Evolutionary conservation across 1,140 invertebrate genomes (phyloP).

Genomic region (Sesamia nonagrioides): DNA sequence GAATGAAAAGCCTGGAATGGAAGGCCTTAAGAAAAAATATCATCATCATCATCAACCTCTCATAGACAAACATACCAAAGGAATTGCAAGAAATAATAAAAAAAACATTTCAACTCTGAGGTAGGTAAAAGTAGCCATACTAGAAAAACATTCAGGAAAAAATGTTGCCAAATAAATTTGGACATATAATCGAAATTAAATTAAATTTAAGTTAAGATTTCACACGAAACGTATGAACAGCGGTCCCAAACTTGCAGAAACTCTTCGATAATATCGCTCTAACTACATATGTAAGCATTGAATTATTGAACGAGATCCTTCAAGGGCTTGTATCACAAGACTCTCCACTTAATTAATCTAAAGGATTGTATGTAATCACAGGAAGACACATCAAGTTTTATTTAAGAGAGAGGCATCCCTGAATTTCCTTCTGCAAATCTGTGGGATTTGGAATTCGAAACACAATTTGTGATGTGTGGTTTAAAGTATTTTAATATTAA

Average conservation of each 20-base stretch:
- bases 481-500: conserved; percentile 24
- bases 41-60: no score
- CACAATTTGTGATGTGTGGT: conserved; percentile 9
- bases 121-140: no score
- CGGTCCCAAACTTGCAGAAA: conserved; percentile 17
- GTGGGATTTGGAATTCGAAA: neutral
- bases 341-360: conserved; percentile 37
- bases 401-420: neutral
- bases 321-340: conserved; percentile 26
- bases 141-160: no score
- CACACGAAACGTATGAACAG: conserved; percentile 10
- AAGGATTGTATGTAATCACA: neutral
- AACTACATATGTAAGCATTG: conserved; percentile 12
- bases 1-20: no score
- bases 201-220: no score
- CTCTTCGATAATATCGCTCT: conserved; percentile 16
- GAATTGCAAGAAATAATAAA: no score
- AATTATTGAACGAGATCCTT: conserved; percentile 28
- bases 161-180: no score
- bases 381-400: conserved; percentile 22
- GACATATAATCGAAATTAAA: no score
- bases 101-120: no score
- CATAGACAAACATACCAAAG: no score
- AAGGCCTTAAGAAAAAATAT: no score
- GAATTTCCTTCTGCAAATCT: neutral